These are phyloP conservation scores for Rhysida immarginata DNA, from an alignment of 1,140 invertebrate genomes.

Conservation along the genomic window DNA sequence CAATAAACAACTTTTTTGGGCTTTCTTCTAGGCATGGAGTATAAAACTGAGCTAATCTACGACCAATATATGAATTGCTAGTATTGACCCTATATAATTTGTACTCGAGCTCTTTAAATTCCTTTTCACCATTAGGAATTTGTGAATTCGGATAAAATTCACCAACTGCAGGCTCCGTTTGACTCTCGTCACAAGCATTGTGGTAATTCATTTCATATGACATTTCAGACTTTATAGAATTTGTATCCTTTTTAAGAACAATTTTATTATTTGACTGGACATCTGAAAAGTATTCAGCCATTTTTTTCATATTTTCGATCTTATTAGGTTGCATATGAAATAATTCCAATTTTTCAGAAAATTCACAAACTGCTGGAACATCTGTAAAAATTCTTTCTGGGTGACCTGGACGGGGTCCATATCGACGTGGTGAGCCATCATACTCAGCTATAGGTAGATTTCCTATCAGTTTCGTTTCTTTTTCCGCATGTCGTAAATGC, in stretches of 20 bases:
- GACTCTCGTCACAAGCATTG: constrained; percentile 77
- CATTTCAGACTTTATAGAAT: background rate
- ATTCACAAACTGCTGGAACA: background rate
- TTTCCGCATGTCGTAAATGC: background rate
- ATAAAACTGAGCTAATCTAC: constrained; percentile 43
- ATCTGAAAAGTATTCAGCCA: too few relatives aligned
- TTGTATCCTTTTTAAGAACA: background rate
- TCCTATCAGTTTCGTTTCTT: constrained; percentile 58
- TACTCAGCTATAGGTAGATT: constrained; percentile 78
- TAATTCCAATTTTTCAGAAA: background rate
- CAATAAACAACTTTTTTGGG: constrained; percentile 24
- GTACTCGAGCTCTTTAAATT: constrained; percentile 62
- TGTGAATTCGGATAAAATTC: constrained; percentile 50
- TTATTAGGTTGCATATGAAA: background rate
- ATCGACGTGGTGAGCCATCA: constrained; percentile 73
- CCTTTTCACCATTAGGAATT: constrained; percentile 30
- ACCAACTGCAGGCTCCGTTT: constrained; percentile 74
- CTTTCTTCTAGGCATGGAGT: constrained; percentile 27
- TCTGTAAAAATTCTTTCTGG: constrained; percentile 15
- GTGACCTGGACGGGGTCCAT: constrained; percentile 43
- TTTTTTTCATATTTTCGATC: background rate
- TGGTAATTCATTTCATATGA: constrained; percentile 28
- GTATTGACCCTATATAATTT: constrained; percentile 50
- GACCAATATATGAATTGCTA: constrained; percentile 62
- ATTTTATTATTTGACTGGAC: background rate